A percentile compares a stretch with the other conserved stretches of the same genome.
phyloP scores from a whole-genome alignment of 2,888 invertebrate genomes.

The Crematogaster levior region DNA sequence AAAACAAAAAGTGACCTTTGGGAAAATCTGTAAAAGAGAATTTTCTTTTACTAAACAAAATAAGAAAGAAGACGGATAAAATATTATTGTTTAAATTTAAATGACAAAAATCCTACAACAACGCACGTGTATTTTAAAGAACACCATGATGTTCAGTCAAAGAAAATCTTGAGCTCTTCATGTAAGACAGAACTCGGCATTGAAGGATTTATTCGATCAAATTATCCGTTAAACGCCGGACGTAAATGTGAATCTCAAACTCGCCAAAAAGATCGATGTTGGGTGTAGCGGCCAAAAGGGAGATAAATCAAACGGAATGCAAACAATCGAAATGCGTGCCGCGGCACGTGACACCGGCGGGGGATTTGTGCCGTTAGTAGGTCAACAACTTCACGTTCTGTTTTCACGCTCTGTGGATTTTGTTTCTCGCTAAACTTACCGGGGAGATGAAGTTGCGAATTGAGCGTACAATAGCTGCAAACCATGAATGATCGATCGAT shows the following conservation, averaged over 20 bases:
- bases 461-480: not conserved
- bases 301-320: constrained; percentile 46
- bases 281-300: constrained; percentile 20
- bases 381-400: constrained; percentile 75
- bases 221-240: constrained; percentile 32
- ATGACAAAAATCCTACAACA: not conserved
- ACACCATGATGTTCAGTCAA: not conserved
- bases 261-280: constrained; percentile 46
- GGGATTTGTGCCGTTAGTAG: constrained; percentile 78
- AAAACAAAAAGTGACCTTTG: not conserved
- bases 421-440: constrained; percentile 54
- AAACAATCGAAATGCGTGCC: constrained; percentile 53
- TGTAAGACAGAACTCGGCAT: not conserved
- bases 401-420: constrained; percentile 72
- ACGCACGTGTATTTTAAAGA: not conserved
- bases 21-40: not conserved
- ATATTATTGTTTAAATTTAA: not conserved
- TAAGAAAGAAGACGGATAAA: not conserved
- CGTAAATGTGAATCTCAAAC: constrained; percentile 23
- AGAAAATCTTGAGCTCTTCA: not conserved
- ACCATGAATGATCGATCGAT: constrained; percentile 13
- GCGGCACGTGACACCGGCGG: constrained; percentile 41
- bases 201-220: constrained; percentile 11
- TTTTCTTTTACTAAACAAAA: not conserved
- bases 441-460: constrained; percentile 14